Evolutionary conservation across 2,888 invertebrate genomes (phyloP).

Genomic region (Hartigia nigra): DNA sequence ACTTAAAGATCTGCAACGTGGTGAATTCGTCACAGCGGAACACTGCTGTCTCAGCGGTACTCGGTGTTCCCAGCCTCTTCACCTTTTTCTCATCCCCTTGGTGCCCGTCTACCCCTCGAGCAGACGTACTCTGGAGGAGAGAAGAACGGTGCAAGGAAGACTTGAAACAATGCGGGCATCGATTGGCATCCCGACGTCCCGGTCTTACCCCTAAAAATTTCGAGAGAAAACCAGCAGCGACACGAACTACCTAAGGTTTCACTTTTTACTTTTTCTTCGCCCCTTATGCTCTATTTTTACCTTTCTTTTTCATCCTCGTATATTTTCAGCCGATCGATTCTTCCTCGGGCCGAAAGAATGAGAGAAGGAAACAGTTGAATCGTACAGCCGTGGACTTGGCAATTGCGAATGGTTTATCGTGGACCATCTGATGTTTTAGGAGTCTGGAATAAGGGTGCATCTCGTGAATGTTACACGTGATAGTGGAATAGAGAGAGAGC

Average conservation of each 20-base stretch:
- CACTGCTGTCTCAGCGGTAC: conserved; percentile 48
- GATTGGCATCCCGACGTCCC: conserved; percentile 31
- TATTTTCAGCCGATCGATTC: conserved; percentile 4
- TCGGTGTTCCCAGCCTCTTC: conserved; percentile 23
- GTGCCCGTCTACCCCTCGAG: conserved; percentile 17
- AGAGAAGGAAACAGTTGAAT: background rate
- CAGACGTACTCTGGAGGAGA: conserved; percentile 10
- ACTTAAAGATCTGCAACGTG: conserved; percentile 55
- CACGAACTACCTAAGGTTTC: background rate
- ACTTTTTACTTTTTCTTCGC: conserved; percentile 18
- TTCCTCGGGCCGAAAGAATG: background rate
- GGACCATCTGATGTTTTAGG: background rate
- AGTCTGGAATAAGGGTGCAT: background rate
- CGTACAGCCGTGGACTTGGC: background rate
- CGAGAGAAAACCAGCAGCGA: background rate
- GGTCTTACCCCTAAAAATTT: background rate
- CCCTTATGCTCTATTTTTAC: conserved; percentile 9
- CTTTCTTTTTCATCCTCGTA: conserved; percentile 5
- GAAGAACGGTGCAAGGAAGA: conserved; percentile 14
- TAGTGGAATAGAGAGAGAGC: background rate
- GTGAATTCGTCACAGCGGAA: conserved; percentile 39
- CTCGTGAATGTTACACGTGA: background rate
- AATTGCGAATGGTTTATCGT: background rate
- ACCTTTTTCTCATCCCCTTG: conserved; percentile 23
- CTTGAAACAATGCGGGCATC: conserved; percentile 45